phyloP scores from a whole-genome alignment of 2,888 invertebrate genomes.

The Drosophila prostipennis region DNA sequence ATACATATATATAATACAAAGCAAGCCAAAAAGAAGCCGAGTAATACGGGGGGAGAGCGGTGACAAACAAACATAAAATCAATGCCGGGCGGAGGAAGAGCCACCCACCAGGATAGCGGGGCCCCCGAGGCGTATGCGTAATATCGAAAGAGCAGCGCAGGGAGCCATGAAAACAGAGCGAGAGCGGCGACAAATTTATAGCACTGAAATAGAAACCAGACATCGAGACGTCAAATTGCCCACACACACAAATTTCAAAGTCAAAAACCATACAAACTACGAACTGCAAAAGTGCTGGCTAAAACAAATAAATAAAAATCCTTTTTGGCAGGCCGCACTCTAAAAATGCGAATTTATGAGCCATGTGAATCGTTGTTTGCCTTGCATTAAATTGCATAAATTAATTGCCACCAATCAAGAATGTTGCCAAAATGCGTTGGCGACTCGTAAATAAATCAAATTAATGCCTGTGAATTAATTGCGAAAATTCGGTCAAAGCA shows the following conservation, averaged over 20 bases:
- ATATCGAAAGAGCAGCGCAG: slow-evolving; percentile 46
- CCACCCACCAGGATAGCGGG: slow-evolving; percentile 55
- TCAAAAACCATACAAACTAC: slow-evolving; percentile 35
- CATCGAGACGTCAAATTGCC: slow-evolving; percentile 69
- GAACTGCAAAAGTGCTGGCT: slow-evolving; percentile 23
- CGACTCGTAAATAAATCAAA: slow-evolving; percentile 25
- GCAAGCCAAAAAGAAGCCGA: slow-evolving; percentile 24
- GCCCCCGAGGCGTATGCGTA: slow-evolving; percentile 68
- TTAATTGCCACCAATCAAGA: slow-evolving; percentile 34
- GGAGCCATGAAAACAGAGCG: neutral
- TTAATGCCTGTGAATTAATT: slow-evolving; percentile 18
- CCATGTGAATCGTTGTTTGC: slow-evolving; percentile 37
- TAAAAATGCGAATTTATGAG: slow-evolving; percentile 64
- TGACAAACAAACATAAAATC: slow-evolving; percentile 59
- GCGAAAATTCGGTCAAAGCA: slow-evolving; percentile 3
- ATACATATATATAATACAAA: slow-evolving; percentile 36
- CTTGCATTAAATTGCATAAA: slow-evolving; percentile 56
- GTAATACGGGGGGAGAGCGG: slow-evolving; percentile 31
- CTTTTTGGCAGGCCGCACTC: slow-evolving; percentile 25
- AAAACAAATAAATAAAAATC: slow-evolving; percentile 57
- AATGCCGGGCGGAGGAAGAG: slow-evolving; percentile 65
- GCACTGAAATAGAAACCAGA: slow-evolving; percentile 76
- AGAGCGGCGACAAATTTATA: slow-evolving; percentile 72
- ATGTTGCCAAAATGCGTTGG: slow-evolving; percentile 45
- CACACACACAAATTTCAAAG: slow-evolving; percentile 49